Percentiles rank a stretch among this genome's conserved stretches.
Conservation (phyloP, 2,797 vertebrate genomes). For the Hirundo rustica region DNA sequence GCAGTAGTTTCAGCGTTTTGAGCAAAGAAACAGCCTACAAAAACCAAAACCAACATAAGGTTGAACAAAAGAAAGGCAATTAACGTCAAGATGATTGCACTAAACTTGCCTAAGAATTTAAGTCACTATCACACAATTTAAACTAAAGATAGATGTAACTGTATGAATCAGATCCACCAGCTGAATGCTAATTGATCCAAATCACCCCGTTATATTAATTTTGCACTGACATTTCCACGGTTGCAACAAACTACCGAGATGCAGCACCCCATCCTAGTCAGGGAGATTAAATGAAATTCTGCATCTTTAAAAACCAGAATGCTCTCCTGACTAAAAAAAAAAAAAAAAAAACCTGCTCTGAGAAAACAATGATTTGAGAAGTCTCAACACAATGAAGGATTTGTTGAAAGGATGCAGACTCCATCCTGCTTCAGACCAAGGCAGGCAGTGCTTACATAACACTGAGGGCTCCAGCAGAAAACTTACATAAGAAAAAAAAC, state of each 20-base stretch:
- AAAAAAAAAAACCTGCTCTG: not conserved
- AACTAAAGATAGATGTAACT: slow-evolving; percentile 54
- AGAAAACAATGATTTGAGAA: not conserved
- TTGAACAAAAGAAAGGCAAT: slow-evolving; percentile 37
- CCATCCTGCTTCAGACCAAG: not conserved
- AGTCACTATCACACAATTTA: slow-evolving; percentile 17
- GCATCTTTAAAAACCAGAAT: not conserved
- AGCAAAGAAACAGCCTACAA: not conserved
- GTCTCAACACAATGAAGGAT: not conserved
- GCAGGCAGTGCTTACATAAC: slow-evolving; percentile 42
- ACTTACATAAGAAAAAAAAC: slow-evolving; percentile 9
- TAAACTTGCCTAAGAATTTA: slow-evolving; percentile 34
- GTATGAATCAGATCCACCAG: slow-evolving; percentile 19
- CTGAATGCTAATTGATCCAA: slow-evolving; percentile 63
- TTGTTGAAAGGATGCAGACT: not conserved
- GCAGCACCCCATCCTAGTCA: not conserved
- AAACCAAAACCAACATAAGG: not conserved
- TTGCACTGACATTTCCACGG: not conserved
- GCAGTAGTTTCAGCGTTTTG: not conserved
- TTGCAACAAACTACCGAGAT: not conserved
- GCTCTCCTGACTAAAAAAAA: not conserved
- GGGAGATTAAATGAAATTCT: slow-evolving; percentile 8
- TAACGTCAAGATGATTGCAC: slow-evolving; percentile 53
- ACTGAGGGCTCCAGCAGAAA: not conserved
- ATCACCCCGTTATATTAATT: not conserved